Evolutionary conservation across 1,140 invertebrate genomes (phyloP).

Genomic region (Eumaeus atala): DNA sequence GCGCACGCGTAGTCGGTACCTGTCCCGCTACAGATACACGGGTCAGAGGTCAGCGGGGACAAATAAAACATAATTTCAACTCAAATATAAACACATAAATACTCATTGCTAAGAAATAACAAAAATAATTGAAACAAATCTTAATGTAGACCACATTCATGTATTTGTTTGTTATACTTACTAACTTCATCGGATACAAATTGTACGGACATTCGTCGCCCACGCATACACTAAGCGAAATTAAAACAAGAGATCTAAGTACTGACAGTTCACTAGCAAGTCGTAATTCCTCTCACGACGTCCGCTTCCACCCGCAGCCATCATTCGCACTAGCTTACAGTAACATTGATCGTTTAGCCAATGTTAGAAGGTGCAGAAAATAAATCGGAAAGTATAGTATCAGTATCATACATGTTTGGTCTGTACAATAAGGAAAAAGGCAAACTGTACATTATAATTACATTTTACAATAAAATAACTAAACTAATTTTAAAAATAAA

Average conservation of each 20-base stretch:
- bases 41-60: conserved; percentile 74
- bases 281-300: conserved; percentile 44
- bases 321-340: conserved; percentile 83
- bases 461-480: conserved; percentile 73
- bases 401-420: conserved; percentile 76
- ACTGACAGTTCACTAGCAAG: conserved; percentile 41
- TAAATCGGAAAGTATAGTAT: conserved; percentile 80
- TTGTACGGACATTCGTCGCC: conserved; percentile 45
- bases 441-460: conserved; percentile 71
- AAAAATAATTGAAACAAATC: conserved; percentile 56
- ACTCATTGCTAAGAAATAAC: conserved; percentile 67
- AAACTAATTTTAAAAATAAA: conserved; percentile 69
- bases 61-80: conserved; percentile 72
- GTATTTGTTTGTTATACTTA: conserved; percentile 25
- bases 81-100: conserved; percentile 71
- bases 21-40: conserved; percentile 89
- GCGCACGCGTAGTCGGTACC: conserved; percentile 93
- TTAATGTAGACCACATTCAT: conserved; percentile 45
- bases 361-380: conserved; percentile 86
- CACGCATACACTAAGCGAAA: conserved; percentile 64
- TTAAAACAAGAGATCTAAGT: conserved; percentile 56
- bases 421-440: conserved; percentile 72
- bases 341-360: conserved; percentile 85
- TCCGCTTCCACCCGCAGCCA: conserved; percentile 44
- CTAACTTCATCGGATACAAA: conserved; percentile 22